Conservation (phyloP, 2,888 invertebrate genomes). For the Tromatobia lineatoria region DNA sequence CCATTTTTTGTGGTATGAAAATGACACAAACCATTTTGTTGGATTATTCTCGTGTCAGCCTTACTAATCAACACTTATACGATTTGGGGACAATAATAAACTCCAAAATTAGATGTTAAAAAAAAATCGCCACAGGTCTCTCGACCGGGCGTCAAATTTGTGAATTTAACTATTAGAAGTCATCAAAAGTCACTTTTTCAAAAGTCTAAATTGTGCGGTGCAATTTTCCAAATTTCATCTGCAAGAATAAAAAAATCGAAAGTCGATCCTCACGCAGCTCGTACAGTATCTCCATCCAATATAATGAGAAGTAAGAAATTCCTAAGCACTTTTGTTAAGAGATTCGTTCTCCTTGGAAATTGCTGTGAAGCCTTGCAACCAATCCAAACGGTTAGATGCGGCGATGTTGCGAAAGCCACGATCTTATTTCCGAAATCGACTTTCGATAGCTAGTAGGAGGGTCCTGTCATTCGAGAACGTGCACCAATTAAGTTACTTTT, state of each 20-base stretch:
- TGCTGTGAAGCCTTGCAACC: neutral
- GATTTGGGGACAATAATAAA: too few species aligned
- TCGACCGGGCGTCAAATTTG: too few species aligned
- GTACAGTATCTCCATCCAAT: conserved; percentile 8
- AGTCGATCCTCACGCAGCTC: neutral
- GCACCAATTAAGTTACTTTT: conserved; percentile 31
- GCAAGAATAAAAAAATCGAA: conserved; percentile 20
- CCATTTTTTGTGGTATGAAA: too few species aligned
- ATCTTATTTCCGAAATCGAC: conserved; percentile 47
- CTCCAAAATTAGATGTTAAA: too few species aligned
- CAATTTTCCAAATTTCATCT: conserved; percentile 3
- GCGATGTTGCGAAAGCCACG: conserved; percentile 1
- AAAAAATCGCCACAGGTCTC: too few species aligned
- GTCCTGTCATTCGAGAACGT: neutral
- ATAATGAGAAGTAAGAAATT: neutral
- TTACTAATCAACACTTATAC: too few species aligned
- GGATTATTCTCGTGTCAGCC: too few species aligned
- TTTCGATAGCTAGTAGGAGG: conserved; percentile 20
- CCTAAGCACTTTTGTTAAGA: conserved; percentile 2
- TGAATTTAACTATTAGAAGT: too few species aligned
- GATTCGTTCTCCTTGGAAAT: conserved; percentile 32
- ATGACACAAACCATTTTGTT: too few species aligned
- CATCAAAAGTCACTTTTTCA: too few species aligned
- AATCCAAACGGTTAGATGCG: neutral
- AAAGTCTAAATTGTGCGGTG: neutral